Base-by-base conservation (phyloP, 2,797 vertebrate genomes). In the Pelobates cultripes region DNA sequence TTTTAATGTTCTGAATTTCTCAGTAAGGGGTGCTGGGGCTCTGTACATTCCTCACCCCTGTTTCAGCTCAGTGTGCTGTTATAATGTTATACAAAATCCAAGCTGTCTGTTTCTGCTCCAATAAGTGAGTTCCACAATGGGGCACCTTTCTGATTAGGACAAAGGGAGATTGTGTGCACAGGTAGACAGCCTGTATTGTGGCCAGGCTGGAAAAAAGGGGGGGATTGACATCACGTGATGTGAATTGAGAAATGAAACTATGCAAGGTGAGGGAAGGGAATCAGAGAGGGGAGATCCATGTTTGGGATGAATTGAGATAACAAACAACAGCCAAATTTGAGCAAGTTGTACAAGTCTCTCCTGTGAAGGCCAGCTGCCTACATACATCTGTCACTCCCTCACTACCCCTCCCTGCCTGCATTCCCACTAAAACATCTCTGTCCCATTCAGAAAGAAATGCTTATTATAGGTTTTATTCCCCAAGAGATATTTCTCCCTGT, bases 151-250 rank as follows among this genome's bases (percentile, higher is more conserved):
- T 80, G 47, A 60, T 41, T 43, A 69, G 78, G 73, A 80, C 83
- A 81, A 84, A 70, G 78, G 69, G 17, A 67, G 78, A 67, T 70
- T 84, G 82, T 83, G 51, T 81, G 79, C 43, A 47, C 70, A 80
- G 73, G 78, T 60, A 73, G 47, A 7, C 55, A 61, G 41, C 66
- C 40, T 75, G 68, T n/a, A 57, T 15, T 57, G 55, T 14, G 55
- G 3, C 13, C 9, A 57, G 14, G 9, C 1, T 14, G 13, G 55
- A 12, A 12, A 14, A 57, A 57, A 12, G 55, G 55, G 55, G 55
- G 55, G 8, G 14, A 12, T 14, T 57, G 9, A 15, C 14, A 12
- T 57, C 55, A 57, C 55, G 14, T 12, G 14, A 57, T 12, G 55
- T 4, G 9, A 12, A 1, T 4, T 12, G 9, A 57, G 55, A 57